Percentiles rank a stretch among this genome's conserved stretches.
phyloP scores from a whole-genome alignment of 2,113 vertebrate genomes.

The Pristiophorus japonicus region DNA sequence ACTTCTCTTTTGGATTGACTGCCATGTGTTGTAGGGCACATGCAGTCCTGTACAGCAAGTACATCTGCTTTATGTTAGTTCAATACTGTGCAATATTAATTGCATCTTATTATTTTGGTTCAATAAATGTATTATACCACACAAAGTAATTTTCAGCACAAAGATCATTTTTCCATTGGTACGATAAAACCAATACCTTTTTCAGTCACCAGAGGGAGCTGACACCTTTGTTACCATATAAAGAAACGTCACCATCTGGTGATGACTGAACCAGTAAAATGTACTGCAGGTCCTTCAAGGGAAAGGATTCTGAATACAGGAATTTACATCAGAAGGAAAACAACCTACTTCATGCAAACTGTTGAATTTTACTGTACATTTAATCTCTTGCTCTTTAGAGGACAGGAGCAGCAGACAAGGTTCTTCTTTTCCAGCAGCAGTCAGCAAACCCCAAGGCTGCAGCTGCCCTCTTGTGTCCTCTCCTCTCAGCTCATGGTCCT shows the following conservation, averaged over 20 bases:
- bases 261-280: background rate
- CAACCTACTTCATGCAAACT: background rate
- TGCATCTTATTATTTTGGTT: background rate
- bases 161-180: background rate
- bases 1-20: too few relatives aligned
- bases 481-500: too few relatives aligned
- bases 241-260: background rate
- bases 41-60: background rate
- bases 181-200: background rate
- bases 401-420: too few relatives aligned
- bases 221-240: background rate
- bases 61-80: background rate
- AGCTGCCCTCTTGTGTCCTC: too few relatives aligned
- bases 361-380: background rate
- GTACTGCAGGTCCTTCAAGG: background rate
- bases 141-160: background rate
- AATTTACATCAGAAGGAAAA: background rate
- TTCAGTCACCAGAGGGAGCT: background rate
- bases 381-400: too few relatives aligned
- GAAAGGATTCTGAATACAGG: background rate
- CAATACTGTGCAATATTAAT: background rate
- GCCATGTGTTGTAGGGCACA: background rate
- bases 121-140: background rate
- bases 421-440: too few relatives aligned
- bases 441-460: too few relatives aligned